Percentiles rank a stretch among this genome's conserved stretches.
These are phyloP conservation scores for Poecilia picta DNA, from an alignment of 2,797 vertebrate genomes.

Conservation along the genomic window DNA sequence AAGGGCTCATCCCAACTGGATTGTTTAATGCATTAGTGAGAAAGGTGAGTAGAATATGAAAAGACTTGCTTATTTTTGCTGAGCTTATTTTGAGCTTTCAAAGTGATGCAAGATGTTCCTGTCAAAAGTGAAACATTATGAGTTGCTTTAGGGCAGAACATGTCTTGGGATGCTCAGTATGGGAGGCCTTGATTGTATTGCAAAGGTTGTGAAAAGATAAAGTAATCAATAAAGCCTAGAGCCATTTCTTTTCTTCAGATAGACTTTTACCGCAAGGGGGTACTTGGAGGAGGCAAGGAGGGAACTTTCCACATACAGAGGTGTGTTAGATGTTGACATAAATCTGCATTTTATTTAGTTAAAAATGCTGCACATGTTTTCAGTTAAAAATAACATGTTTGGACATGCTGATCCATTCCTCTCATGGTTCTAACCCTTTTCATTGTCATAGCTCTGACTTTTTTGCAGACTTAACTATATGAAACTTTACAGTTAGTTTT, in stretches of 20 bases:
- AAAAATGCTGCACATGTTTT: neutral
- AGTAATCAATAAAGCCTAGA: neutral
- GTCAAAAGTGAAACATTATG: neutral
- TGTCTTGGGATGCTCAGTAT: neutral
- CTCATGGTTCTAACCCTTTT: neutral
- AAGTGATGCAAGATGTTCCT: neutral
- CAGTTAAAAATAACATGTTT: neutral
- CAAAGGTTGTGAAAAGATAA: neutral
- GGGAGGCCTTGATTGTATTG: neutral
- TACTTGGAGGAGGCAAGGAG: neutral
- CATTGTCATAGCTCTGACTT: slow-evolving; percentile 6
- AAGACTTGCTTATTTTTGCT: neutral
- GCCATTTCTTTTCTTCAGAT: neutral
- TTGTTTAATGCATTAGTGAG: neutral
- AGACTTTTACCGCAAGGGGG: neutral
- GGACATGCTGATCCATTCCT: neutral
- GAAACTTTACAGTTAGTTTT: slow-evolving; percentile 9
- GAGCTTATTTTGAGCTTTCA: neutral
- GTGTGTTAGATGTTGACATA: neutral
- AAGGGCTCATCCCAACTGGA: neutral
- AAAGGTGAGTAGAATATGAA: neutral
- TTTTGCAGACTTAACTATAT: neutral
- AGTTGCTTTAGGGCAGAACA: neutral
- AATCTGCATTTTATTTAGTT: neutral
- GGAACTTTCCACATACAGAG: neutral